A percentile compares a stretch with the other conserved stretches of the same genome.
phyloP scores from a whole-genome alignment of 2,113 vertebrate species.

The Chroicocephalus ridibundus region DNA sequence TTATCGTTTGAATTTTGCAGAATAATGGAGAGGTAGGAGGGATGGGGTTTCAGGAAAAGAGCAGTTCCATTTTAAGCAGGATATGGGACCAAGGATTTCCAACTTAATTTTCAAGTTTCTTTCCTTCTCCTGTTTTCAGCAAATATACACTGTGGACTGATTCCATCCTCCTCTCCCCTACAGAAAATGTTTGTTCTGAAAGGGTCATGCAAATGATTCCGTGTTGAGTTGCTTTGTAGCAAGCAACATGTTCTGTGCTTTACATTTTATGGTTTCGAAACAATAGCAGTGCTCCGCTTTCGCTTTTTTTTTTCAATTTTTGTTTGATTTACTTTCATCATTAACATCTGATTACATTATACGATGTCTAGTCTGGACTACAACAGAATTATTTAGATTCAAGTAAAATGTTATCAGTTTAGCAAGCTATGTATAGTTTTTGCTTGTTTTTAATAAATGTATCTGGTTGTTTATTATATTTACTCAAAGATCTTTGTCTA shows the following conservation, averaged over 20 bases:
- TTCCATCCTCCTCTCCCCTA: neutral
- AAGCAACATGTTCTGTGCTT: neutral
- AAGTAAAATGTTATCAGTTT: neutral
- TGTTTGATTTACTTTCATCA: neutral
- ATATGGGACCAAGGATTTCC: neutral
- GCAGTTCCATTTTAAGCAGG: neutral
- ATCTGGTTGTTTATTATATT: neutral
- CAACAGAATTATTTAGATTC: neutral
- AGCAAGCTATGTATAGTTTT: neutral
- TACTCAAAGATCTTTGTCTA: neutral
- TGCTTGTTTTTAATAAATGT: neutral
- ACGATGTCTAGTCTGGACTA: neutral
- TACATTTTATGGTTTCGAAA: neutral
- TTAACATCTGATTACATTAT: neutral
- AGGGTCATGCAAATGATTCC: neutral
- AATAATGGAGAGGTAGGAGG: neutral
- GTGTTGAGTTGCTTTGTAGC: neutral
- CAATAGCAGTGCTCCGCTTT: neutral
- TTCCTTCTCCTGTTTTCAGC: neutral
- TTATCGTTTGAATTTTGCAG: neutral
- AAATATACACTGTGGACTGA: neutral
- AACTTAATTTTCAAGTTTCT: neutral
- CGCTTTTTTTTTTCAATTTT: too few relatives aligned
- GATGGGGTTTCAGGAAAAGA: neutral
- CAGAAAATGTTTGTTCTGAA: neutral